phyloP scores from a whole-genome alignment of 2,113 vertebrate species.

The Varanus salvator region DNA sequence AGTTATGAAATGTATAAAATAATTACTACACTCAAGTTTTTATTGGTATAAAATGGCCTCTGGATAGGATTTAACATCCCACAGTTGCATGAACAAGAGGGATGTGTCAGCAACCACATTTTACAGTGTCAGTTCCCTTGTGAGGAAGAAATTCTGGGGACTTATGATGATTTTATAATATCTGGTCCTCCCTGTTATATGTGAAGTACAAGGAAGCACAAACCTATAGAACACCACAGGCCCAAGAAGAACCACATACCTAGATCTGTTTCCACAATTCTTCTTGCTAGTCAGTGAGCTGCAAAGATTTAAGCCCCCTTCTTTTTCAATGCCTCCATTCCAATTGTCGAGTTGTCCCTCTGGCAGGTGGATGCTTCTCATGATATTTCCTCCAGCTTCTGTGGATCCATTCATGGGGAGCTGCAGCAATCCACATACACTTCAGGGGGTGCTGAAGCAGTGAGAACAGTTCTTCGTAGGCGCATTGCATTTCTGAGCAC shows the following conservation, averaged over 20 bases:
- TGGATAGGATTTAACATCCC: background rate
- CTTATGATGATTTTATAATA: background rate
- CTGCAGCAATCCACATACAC: background rate
- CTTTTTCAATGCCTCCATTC: background rate
- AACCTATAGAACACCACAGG: background rate
- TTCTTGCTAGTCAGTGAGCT: background rate
- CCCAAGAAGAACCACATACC: background rate
- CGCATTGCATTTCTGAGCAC: background rate
- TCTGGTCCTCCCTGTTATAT: background rate
- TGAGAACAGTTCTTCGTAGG: background rate
- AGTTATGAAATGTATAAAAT: no score
- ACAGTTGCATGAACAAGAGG: background rate
- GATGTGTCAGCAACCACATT: background rate
- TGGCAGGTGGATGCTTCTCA: background rate
- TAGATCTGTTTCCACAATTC: background rate
- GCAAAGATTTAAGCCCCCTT: background rate
- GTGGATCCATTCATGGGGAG: background rate
- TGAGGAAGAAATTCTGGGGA: background rate
- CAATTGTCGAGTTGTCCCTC: background rate
- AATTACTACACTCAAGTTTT: background rate
- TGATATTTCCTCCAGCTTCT: background rate
- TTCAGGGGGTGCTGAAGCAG: background rate
- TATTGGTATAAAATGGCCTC: background rate
- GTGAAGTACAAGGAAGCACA: background rate
- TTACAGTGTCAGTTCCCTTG: background rate